Base-by-base conservation (phyloP, 2,888 invertebrate species). In the Odontothrips loti region DNA sequence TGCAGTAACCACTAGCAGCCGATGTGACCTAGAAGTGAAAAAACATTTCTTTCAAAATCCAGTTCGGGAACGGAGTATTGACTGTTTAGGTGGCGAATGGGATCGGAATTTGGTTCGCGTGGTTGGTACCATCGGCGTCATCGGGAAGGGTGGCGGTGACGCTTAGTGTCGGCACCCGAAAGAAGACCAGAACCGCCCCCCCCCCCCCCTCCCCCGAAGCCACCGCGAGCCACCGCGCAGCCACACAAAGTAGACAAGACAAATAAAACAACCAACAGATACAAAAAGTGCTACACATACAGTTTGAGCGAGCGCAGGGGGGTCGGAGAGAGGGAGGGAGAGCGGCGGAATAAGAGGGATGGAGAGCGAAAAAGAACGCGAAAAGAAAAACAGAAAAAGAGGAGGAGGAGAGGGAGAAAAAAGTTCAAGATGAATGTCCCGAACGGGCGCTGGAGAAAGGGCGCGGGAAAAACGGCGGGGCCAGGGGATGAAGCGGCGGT, bases 261-360 rank as follows among this genome's bases (percentile, higher is more conserved):
- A 75, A 75, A 75, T 75, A 75, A 75, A 75, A 75, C 68, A 68
- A 43, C 68, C 68, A 68, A 68, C 68, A 75, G 68, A 75, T 75
- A 75, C 68, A 75, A 75, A 75, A 75, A 75, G 68, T 75, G 68
- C 68, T 75, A 75, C 68, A 75, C 68, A 75, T 75, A 75, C 68
- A 75, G 68, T 75, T 75, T 75, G 68, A 75, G 68, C 34, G 34
- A 6, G 34, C 34, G 34, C 15, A 12, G 58, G 6, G 6, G 58
- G 58, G 58, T 11, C 15, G 58, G 58, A 17, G 58, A 58, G 58
- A 58, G 58, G 17, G 58, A 58, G 58, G 15, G 58, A 58, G 15
- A 58, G 58, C 0, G 58, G 17, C 6, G 27, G 68, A 27, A 27
- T 11, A 27, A 68, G 68, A 68, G 23, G 27, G 23, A 68, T n/a